Evolutionary conservation across 1,140 invertebrate genomes (phyloP), one percentile per base, ranked within the genome.

Genomic region (Wiebesia pumilae): DNA sequence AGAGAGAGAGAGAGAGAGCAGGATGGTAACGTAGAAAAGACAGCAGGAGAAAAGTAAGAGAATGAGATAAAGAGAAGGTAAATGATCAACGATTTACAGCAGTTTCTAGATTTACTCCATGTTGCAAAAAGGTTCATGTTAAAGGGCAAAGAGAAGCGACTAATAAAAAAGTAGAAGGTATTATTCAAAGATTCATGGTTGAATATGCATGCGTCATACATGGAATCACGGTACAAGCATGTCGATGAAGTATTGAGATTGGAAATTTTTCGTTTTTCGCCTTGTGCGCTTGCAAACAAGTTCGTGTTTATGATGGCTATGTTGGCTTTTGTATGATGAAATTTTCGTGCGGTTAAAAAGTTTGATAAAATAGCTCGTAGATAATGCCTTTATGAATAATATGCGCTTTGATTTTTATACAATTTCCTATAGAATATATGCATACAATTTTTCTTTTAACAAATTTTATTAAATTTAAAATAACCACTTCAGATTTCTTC

Each of bases 201-300:
- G 54, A 83, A 83, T 69, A 71, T 85, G 67, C 79, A 81, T 81
- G 62, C 38, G 35, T 62, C 78, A 84, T 58, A 43, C 12, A 19
- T 54, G 38, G n/a, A 73, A 73, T 82, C 19, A 30, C 65, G 81
- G 10, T 51, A 51, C 65, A n/a, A n/a, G 67, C 67, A 43, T 47
- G 6, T 35, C 83, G 58, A 62, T 62, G 58, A 27, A n/a, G 75
- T 21, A 78, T 78, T 62, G 21, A 85, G 84, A 85, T 80, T 85
- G 62, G 84, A 58, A 84, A 85, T 80, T 85, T 85, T 80, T 35
- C 73, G 58, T 35, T 84, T 84, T 51, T 62, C 27, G 38, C 51
- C 51, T 21, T 40, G 35, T 10, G n/a, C 30, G 27, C 58, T 27
- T 24, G 10, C 58, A 43, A 38, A 33, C 27, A 19, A 30, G 79